A percentile compares a stretch with the other conserved stretches of the same genome.
These are phyloP conservation scores for Empidonax traillii DNA, from an alignment of 2,113 vertebrate genomes.

Conservation along the genomic window DNA sequence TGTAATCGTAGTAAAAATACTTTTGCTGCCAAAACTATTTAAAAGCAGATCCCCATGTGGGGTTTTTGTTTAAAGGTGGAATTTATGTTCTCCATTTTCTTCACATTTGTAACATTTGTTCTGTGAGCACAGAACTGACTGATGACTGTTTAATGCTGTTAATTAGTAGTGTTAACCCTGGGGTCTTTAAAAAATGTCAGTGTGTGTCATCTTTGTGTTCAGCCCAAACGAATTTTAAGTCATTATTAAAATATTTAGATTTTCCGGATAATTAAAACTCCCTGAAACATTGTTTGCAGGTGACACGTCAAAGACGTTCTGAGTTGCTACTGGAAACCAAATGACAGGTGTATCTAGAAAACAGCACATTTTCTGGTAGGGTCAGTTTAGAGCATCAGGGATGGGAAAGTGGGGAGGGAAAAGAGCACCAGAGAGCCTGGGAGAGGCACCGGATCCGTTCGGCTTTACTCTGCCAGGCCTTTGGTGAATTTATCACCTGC, in stretches of 20 bases:
- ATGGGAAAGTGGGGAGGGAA: background rate
- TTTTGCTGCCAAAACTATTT: background rate
- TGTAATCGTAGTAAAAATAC: background rate
- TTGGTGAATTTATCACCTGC: background rate
- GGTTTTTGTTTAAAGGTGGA: background rate
- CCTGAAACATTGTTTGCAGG: background rate
- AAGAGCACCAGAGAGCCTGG: background rate
- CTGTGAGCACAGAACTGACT: background rate
- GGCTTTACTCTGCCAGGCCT: background rate
- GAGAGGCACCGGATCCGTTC: rapidly evolving
- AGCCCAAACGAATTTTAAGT: background rate
- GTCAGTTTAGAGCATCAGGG: background rate
- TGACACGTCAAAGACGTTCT: background rate
- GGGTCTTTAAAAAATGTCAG: conserved; percentile 22
- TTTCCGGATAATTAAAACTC: conserved; percentile 12
- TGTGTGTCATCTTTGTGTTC: background rate
- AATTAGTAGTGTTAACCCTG: conserved; percentile 1
- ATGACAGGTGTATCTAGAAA: background rate
- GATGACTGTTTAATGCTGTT: background rate
- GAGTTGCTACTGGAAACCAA: background rate
- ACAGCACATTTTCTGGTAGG: background rate
- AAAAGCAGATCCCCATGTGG: background rate
- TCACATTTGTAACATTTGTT: background rate
- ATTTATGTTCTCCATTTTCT: background rate
- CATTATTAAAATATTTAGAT: background rate